Evolutionary conservation across 2,113 vertebrate species (phyloP).

Genomic region (Mellivora capensis): DNA sequence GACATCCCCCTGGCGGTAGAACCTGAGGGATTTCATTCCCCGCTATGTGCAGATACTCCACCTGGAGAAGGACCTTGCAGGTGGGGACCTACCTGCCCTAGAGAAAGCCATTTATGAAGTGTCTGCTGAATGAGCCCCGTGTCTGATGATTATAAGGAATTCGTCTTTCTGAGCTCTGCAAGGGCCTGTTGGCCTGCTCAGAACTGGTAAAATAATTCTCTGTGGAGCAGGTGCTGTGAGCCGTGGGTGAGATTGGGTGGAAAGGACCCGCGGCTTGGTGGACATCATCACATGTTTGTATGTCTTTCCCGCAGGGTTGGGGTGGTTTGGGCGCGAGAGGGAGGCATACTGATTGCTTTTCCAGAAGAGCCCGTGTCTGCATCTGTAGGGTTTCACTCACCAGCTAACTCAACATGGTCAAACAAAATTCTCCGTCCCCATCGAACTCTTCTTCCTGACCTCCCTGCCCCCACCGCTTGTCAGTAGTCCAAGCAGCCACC

Average conservation of each 20-base stretch:
- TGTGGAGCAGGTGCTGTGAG: too few species aligned
- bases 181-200: not conserved
- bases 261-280: accelerated
- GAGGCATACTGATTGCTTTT: not conserved
- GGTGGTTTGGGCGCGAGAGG: not conserved
- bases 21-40: constrained; percentile 82
- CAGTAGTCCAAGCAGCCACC: not conserved
- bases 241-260: accelerated
- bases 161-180: not conserved
- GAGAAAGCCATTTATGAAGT: not conserved
- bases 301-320: not conserved
- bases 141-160: not conserved
- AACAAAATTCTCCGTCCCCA: not conserved
- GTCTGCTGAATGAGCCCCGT: not conserved
- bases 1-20: constrained; percentile 69
- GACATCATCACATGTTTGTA: accelerated
- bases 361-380: not conserved
- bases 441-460: accelerated
- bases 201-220: not conserved
- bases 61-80: constrained; percentile 76
- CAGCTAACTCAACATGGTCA: accelerated
- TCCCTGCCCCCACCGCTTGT: not conserved
- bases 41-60: constrained; percentile 85
- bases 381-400: accelerated
- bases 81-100: constrained; percentile 72